Evolutionary conservation across 1,140 invertebrate species (phyloP).

Genomic region (Delia radicum): DNA sequence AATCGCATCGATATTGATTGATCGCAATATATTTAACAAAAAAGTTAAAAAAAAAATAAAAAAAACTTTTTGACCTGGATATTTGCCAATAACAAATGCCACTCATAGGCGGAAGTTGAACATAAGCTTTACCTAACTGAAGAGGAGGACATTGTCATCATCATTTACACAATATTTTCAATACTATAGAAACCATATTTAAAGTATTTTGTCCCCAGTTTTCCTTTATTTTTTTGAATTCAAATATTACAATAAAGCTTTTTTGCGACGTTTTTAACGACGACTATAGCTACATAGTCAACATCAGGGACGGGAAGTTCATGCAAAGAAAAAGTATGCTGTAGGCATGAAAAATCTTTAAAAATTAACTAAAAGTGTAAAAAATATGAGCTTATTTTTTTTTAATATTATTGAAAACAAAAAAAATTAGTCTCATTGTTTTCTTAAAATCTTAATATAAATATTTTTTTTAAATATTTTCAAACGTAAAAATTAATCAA

Average conservation of each 20-base stretch:
- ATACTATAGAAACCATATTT: neutral
- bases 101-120: conserved; percentile 14
- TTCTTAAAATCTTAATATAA: too few species aligned
- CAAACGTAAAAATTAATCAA: too few species aligned
- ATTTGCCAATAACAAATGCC: conserved; percentile 23
- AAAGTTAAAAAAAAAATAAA: neutral
- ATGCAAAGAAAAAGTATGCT: too few species aligned
- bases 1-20: neutral
- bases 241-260: neutral
- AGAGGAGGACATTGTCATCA: conserved; percentile 4
- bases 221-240: neutral
- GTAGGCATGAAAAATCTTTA: too few species aligned
- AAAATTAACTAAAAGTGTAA: too few species aligned
- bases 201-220: neutral
- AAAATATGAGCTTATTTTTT: too few species aligned
- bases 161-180: neutral
- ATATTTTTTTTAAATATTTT: too few species aligned
- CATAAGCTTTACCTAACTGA: neutral
- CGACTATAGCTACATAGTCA: neutral
- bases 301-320: too few species aligned
- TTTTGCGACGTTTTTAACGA: neutral
- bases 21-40: neutral
- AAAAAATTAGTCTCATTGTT: too few species aligned
- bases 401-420: too few species aligned
- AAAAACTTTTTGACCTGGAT: conserved; percentile 18